phyloP scores from a whole-genome alignment of 2,888 invertebrate genomes.

The Camptogramma bilineatum region DNA sequence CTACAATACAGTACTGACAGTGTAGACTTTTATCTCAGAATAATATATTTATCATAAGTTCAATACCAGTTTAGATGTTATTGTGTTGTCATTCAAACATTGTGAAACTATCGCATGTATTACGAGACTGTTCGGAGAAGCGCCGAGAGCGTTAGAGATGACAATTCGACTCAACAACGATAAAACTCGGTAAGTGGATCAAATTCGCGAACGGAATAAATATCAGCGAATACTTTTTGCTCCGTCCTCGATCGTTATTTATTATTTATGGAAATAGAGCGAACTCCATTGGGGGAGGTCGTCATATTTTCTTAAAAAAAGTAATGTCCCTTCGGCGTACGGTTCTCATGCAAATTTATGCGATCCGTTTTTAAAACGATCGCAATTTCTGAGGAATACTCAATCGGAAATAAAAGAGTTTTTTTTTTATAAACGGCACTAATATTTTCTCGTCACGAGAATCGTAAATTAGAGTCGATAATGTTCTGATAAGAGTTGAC shows the following conservation, averaged over 20 bases:
- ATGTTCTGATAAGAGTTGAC: constrained; percentile 32
- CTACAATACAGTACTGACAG: too few species aligned
- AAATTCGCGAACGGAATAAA: constrained; percentile 79
- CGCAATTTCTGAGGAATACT: constrained; percentile 79
- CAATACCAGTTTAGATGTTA: background rate
- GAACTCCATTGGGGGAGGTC: constrained; percentile 78
- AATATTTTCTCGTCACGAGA: constrained; percentile 69
- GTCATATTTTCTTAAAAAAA: constrained; percentile 84
- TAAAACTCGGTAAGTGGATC: constrained; percentile 76
- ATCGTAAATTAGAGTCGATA: constrained; percentile 58
- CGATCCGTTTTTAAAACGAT: constrained; percentile 81
- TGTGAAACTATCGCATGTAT: background rate
- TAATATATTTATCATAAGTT: too few species aligned
- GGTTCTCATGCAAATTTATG: constrained; percentile 84
- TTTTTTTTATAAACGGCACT: constrained; percentile 61
- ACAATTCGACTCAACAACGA: constrained; percentile 46
- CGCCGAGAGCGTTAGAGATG: constrained; percentile 31
- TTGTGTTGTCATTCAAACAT: background rate
- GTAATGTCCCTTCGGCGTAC: constrained; percentile 72
- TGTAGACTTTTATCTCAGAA: too few species aligned
- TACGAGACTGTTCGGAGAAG: constrained; percentile 8
- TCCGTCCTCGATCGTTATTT: constrained; percentile 80
- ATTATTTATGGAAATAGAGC: constrained; percentile 84
- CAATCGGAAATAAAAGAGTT: constrained; percentile 65
- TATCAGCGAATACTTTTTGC: constrained; percentile 77